Conservation (phyloP, 1,140 invertebrate genomes). For the Stegodyphus mimosarum region DNA sequence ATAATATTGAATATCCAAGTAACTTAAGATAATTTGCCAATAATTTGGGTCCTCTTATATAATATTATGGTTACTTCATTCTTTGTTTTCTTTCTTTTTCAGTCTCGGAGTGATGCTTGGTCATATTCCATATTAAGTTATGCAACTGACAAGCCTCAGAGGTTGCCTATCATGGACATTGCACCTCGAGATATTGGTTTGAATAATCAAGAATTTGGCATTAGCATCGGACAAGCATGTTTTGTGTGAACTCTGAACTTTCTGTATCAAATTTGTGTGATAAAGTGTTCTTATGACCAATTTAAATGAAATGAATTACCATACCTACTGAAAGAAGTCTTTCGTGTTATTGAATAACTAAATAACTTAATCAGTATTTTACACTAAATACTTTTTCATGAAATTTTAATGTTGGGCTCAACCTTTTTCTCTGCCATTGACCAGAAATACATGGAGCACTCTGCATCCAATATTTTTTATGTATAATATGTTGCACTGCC, state of each 20-base stretch:
- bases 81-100: conserved; percentile 41
- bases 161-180: conserved; percentile 84
- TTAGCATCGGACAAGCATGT: conserved; percentile 85
- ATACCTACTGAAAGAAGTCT: too few species aligned
- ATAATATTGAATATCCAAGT: too few species aligned
- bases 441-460: too few species aligned
- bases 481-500: too few species aligned
- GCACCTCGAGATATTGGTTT: conserved; percentile 80
- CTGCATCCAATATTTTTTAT: too few species aligned
- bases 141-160: conserved; percentile 79
- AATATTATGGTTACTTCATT: neutral
- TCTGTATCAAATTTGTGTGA: too few species aligned
- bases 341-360: too few species aligned
- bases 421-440: too few species aligned
- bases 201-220: conserved; percentile 79
- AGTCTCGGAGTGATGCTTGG: conserved; percentile 75
- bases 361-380: too few species aligned
- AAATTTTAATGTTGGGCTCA: too few species aligned
- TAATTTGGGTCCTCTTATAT: neutral
- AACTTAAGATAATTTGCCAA: too few species aligned
- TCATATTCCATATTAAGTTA: conserved; percentile 79
- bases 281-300: neutral
- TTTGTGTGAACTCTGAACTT: conserved; percentile 69
- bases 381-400: too few species aligned
- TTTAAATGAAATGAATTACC: neutral